phyloP scores from a whole-genome alignment of 2,113 vertebrate species.

The Oostethus manadensis region DNA sequence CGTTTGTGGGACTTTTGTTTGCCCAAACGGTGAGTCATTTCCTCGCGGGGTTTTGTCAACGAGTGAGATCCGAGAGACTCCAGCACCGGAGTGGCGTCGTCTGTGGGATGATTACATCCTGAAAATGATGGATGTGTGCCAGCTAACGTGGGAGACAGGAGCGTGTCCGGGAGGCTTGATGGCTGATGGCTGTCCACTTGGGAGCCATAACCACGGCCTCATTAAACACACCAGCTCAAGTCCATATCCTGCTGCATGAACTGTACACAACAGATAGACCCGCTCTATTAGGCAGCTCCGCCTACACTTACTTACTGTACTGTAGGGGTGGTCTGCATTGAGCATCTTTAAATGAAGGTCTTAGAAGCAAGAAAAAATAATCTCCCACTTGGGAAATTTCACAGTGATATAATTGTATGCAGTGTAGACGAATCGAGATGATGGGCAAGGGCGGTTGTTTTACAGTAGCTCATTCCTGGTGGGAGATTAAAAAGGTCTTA shows the following conservation, averaged over 20 bases:
- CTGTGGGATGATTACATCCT: constrained; percentile 64
- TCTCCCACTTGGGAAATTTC: constrained; percentile 27
- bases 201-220: constrained; percentile 58
- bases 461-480: constrained; percentile 22
- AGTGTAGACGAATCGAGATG: constrained; percentile 15
- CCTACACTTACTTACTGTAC: constrained; percentile 19
- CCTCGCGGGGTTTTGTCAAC: constrained; percentile 49
- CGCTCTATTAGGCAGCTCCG: constrained; percentile 57
- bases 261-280: constrained; percentile 42
- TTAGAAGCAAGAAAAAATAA: constrained; percentile 7
- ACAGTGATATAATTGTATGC: constrained; percentile 37
- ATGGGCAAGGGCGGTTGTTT: constrained; percentile 1
- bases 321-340: constrained; percentile 7
- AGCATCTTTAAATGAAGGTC: too few relatives aligned
- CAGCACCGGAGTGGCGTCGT: constrained; percentile 47
- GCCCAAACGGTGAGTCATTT: constrained; percentile 53
- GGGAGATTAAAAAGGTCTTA: constrained; percentile 47
- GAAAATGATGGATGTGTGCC: constrained; percentile 69
- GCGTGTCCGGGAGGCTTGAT: constrained; percentile 47
- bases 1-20: constrained; percentile 33
- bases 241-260: constrained; percentile 52
- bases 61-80: constrained; percentile 49
- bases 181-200: constrained; percentile 44
- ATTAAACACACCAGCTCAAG: constrained; percentile 62
- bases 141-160: constrained; percentile 48